These are phyloP conservation scores for Sarcophilus harrisii DNA, from an alignment of 2,797 vertebrate genomes.

Conservation along the genomic window DNA sequence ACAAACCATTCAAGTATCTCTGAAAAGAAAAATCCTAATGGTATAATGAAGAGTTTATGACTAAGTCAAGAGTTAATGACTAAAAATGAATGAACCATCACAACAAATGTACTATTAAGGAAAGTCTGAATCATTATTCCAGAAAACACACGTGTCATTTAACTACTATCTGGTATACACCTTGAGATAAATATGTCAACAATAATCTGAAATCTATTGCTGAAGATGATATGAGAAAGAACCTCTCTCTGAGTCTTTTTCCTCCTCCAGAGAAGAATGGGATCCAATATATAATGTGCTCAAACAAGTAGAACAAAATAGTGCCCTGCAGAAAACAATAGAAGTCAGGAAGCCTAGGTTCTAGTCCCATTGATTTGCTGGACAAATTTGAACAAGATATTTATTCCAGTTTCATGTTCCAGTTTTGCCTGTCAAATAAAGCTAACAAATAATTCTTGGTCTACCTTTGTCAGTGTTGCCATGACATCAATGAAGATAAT, in stretches of 20 bases:
- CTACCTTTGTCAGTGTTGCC: background rate
- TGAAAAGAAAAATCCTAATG: background rate
- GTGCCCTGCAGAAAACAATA: background rate
- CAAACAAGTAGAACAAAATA: background rate
- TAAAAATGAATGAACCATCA: background rate
- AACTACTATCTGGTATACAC: background rate
- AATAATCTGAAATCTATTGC: background rate
- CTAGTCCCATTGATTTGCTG: background rate
- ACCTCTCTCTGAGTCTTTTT: background rate
- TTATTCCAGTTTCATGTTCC: background rate
- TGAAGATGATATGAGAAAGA: background rate
- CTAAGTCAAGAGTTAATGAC: background rate
- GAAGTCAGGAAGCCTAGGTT: background rate
- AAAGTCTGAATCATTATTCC: background rate
- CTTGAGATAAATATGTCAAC: background rate
- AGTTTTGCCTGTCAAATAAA: background rate
- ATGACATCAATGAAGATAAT: background rate
- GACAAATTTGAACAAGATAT: background rate
- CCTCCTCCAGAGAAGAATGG: background rate
- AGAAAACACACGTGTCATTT: background rate
- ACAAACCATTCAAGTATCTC: background rate
- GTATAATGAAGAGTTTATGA: background rate
- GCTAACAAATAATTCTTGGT: background rate
- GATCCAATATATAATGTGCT: background rate
- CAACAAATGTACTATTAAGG: background rate